These are phyloP conservation scores for Limnephilus rhombicus DNA, from an alignment of 2,888 invertebrate species.

Conservation along the genomic window DNA sequence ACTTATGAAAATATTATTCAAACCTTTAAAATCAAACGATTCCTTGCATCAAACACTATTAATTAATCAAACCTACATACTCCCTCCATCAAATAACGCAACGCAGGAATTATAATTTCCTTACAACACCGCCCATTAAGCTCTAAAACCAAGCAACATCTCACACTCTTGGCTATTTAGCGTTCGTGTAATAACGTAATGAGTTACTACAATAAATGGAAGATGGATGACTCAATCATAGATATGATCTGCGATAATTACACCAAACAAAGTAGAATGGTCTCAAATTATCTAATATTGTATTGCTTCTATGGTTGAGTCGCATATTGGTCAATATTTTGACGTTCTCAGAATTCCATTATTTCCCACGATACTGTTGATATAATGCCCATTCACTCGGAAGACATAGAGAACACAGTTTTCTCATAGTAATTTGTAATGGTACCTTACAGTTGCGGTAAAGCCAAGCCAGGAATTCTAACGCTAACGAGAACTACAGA, in stretches of 20 bases:
- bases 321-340: conserved; percentile 16
- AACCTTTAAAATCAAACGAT: no score
- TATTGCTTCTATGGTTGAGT: background rate
- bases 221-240: conserved; percentile 3
- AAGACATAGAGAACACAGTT: conserved; percentile 14
- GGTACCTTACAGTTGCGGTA: background rate
- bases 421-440: conserved; percentile 20
- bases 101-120: background rate
- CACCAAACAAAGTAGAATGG: background rate
- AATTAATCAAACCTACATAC: background rate
- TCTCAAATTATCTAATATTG: background rate
- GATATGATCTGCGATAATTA: conserved; percentile 7
- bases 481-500: conserved; percentile 25
- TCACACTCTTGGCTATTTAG: background rate
- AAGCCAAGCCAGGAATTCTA: background rate
- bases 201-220: background rate
- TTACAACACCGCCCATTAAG: background rate
- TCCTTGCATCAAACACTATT: background rate
- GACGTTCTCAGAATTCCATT: background rate
- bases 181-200: background rate
- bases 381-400: background rate
- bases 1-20: no score
- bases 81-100: background rate
- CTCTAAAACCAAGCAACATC: background rate
- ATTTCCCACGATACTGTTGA: conserved; percentile 12